Evolutionary conservation across 92 coral and sea anemone genomes (phyloP), one percentile per base, ranked within the genome.

Genomic region (Heliopora coerulea): DNA sequence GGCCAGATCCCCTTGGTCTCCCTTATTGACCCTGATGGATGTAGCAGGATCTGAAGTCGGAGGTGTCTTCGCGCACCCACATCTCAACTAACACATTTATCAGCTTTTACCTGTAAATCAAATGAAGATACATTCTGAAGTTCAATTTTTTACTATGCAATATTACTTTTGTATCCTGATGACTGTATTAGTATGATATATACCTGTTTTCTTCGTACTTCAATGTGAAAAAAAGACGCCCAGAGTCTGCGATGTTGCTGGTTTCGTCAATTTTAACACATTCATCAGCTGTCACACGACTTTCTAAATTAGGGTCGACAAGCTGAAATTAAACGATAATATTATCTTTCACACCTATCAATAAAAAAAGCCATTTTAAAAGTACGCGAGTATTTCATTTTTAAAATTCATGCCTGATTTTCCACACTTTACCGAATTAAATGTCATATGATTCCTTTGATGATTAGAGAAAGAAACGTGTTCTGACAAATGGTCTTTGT

Each of bases 171-270:
- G 2, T 46, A 15, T 2, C 52, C n/a, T 15, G 10, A 2, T 59
- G 39, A 37, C 7, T 63, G 44, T 34, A 63, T 24, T 6, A 46
- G 15, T 46, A 46, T 15, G n/a, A 46, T 46, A 46, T 46, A 46
- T 15, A 8, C 15, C 10, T 46, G 3, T 46, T 2, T 10, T 6
- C 4, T 11, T 93, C 98, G 62, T 93, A 93, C 74, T 88, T 84
- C 18, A 93, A 89, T 1, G 98, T 84, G 41, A 93, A 93, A 48
- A 88, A 93, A 39, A 93, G 88, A 29, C 98, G 78, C 31, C 98
- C 98, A 6, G 86, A 76, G 49, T 91, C 96, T 15, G 80, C 68
- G 14, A 82, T 92, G 48, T 80, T 79, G 48, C 74, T 74, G 6
- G 75, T 82, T 42, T 83, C 82, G 14, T 75, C 86, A 31, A 60